A percentile compares a stretch with the other conserved stretches of the same genome.
Conservation (phyloP, 2,888 invertebrate genomes). For the Leptura quadrifasciata region DNA sequence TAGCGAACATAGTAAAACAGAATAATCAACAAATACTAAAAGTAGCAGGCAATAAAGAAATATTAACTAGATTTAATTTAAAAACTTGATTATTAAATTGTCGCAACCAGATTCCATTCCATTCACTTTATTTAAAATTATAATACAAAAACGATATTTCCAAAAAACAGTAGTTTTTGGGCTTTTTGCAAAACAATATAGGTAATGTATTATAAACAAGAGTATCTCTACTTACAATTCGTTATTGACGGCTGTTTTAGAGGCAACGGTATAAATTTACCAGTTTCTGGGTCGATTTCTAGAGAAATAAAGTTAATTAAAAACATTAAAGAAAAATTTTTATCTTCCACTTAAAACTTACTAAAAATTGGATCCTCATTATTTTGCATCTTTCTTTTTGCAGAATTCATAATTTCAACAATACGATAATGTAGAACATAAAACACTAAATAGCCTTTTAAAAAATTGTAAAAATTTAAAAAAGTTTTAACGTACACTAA, state of each 20-base stretch:
- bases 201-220: too few relatives aligned
- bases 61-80: too few relatives aligned
- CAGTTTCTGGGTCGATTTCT: conserved; percentile 37
- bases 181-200: too few relatives aligned
- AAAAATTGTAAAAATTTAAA: conserved; percentile 3
- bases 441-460: neutral
- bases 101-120: too few relatives aligned
- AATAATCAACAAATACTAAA: too few relatives aligned
- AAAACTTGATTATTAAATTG: too few relatives aligned
- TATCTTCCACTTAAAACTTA: conserved; percentile 22
- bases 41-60: too few relatives aligned
- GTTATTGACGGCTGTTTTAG: neutral
- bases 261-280: conserved; percentile 24
- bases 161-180: too few relatives aligned
- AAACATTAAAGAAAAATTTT: neutral
- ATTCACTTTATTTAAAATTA: too few relatives aligned
- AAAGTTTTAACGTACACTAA: neutral
- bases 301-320: conserved; percentile 11
- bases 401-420: conserved; percentile 13
- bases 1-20: too few relatives aligned
- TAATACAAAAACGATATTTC: too few relatives aligned
- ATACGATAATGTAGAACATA: neutral
- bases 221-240: conserved; percentile 17
- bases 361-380: conserved; percentile 21
- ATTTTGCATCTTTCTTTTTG: conserved; percentile 1